Evolutionary conservation across 2,113 vertebrate species (phyloP), one percentile per base, ranked within the genome.

Genomic region (Pipra filicauda): DNA sequence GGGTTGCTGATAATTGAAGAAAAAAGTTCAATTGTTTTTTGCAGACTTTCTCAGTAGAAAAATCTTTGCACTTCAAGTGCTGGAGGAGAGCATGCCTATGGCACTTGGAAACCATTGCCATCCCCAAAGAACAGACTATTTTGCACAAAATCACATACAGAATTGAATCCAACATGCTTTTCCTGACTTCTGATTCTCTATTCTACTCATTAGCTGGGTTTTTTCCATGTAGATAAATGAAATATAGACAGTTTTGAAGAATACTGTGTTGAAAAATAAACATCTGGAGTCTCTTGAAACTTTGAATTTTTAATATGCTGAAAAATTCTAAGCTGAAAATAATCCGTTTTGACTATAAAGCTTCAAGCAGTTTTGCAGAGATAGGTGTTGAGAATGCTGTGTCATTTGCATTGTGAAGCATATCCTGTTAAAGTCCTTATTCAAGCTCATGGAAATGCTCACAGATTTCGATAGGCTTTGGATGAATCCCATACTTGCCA

Each of bases 401-500:
- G 71, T 55, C 46, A 46, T 73, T 95, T 79, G 59, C 83, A 59
- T 86, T 92, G 51, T 64, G 79, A 59, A 84, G 46, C 59, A 59
- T 58, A 81, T 66, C 28, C 0, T 87, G 66, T 59, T 93, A 19
- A 92, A 86, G 58, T n/a, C 43, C 81, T 79, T 90, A 58, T 65
- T 90, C 57, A 79, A 54, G 74, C 33, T 78, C 31, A n/a, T 76
- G 66, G 73, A 95, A 72, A 76, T 0, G 1, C 84, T 82, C 72
- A 20, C 65, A 66, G 59, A 71, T 91, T 93, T 88, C 57, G 80
- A 43, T 46, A 86, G 69, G 72, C 41, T 95, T 80, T 91, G 80
- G 91, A 91, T 86, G 76, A 91, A 92, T 84, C 72, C 35, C 43
- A 23, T 77, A 51, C 70, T 92, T 95, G 35, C 62, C 76, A 89